Conservation (phyloP, 2,797 vertebrate species). For the Sciurus vulgaris region DNA sequence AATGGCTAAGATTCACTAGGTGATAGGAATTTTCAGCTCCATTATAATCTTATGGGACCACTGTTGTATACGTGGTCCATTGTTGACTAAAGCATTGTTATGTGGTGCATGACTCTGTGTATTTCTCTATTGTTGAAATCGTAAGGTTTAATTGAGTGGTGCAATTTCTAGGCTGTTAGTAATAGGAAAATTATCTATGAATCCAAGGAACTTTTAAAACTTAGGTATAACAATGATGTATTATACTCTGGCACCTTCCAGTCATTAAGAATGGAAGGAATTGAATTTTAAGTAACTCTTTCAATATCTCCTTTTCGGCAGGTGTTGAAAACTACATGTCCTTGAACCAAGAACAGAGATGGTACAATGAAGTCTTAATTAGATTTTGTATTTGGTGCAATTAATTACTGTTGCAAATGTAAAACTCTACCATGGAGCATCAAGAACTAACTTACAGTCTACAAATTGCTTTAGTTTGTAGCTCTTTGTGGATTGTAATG, state of each 20-base stretch:
- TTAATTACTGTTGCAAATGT: conserved; percentile 76
- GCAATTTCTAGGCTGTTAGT: conserved; percentile 39
- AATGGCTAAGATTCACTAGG: not conserved
- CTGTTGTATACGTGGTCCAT: not conserved
- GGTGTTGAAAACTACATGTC: conserved; percentile 77
- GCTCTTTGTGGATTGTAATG: conserved; percentile 12
- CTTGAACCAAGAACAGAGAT: conserved; percentile 83
- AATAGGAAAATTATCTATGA: conserved; percentile 58
- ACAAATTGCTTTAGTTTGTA: conserved; percentile 62
- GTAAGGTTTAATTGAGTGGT: conserved; percentile 25
- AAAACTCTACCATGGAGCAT: conserved; percentile 69
- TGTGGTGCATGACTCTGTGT: not conserved
- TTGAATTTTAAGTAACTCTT: conserved; percentile 70
- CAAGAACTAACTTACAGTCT: conserved; percentile 70
- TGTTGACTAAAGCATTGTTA: not conserved
- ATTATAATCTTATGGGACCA: no score
- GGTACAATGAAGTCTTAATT: conserved; percentile 83
- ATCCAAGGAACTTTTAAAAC: conserved; percentile 48
- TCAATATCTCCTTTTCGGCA: conserved; percentile 75
- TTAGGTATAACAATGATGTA: not conserved
- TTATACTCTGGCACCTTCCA: conserved; percentile 14
- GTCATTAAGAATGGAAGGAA: conserved; percentile 47
- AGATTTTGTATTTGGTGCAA: conserved; percentile 79
- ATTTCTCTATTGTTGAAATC: not conserved
- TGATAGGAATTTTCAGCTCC: no score